Percentiles rank a stretch among this genome's conserved stretches.
These are phyloP conservation scores for Geodia barretti DNA, from an alignment of 37 sponge, comb jelly and placozoan genomes.

Conservation along the genomic window DNA sequence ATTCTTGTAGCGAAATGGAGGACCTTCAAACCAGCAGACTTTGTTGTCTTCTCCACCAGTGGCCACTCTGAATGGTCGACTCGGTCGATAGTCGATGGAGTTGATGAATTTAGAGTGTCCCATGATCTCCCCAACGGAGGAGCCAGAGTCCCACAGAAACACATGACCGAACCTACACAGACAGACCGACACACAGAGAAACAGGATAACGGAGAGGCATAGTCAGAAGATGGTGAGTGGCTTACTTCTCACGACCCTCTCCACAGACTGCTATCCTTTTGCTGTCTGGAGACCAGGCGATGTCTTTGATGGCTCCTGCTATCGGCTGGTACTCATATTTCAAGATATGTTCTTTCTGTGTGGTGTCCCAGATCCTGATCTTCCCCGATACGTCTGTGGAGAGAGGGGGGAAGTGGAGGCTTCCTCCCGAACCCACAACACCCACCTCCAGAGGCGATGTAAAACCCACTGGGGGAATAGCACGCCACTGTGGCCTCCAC, in stretches of 20 bases:
- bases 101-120: conserved; percentile 89
- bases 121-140: conserved; percentile 81
- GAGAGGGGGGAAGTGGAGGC: not conserved
- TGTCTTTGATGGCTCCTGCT: conserved; percentile 90
- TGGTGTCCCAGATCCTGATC: conserved; percentile 98
- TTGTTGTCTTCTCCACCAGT: conserved; percentile 89
- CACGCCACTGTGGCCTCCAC: conserved; percentile 86
- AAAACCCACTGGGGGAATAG: conserved; percentile 95
- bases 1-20: conserved; percentile 89
- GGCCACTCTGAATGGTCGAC: conserved; percentile 87
- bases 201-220: too few species aligned
- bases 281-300: conserved; percentile 94
- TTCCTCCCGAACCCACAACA: not conserved
- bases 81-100: conserved; percentile 78
- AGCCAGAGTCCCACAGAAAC: conserved; percentile 97
- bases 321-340: conserved; percentile 91
- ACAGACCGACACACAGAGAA: not conserved
- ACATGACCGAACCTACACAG: conserved; percentile 77
- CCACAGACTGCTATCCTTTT: conserved; percentile 95
- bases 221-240: not conserved
- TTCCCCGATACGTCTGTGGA: conserved; percentile 81
- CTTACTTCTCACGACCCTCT: conserved; percentile 90
- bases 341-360: conserved; percentile 91
- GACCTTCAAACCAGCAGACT: conserved; percentile 79
- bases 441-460: conserved; percentile 95